Percentiles rank a stretch among this genome's conserved stretches.
These are phyloP conservation scores for Napeogenes inachia DNA, from an alignment of 2,888 invertebrate species.

Conservation along the genomic window DNA sequence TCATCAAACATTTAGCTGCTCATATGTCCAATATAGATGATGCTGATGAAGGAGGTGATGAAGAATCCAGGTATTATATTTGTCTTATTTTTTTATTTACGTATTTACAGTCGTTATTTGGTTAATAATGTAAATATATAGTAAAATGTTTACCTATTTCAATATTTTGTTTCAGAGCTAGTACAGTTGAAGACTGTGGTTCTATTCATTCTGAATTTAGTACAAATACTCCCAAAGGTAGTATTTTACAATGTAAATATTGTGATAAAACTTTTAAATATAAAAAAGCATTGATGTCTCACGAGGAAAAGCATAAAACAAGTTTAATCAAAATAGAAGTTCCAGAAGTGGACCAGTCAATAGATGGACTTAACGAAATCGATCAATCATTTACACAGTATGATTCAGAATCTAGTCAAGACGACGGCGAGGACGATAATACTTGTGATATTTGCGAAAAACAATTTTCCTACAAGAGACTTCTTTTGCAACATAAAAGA, in stretches of 20 bases:
- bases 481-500: slow-evolving; percentile 63
- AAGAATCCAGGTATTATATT: slow-evolving; percentile 49
- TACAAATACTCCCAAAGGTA: slow-evolving; percentile 29
- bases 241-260: slow-evolving; percentile 45
- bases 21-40: slow-evolving; percentile 63
- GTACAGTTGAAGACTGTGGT: slow-evolving; percentile 48
- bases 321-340: slow-evolving; percentile 44
- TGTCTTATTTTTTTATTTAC: not conserved
- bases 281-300: slow-evolving; percentile 53
- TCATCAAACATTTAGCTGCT: slow-evolving; percentile 62
- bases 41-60: slow-evolving; percentile 41
- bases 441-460: slow-evolving; percentile 73
- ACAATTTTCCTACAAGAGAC: slow-evolving; percentile 64
- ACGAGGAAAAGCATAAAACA: slow-evolving; percentile 43
- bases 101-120: no score
- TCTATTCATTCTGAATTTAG: slow-evolving; percentile 49
- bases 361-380: slow-evolving; percentile 42
- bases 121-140: not conserved
- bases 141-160: slow-evolving; percentile 3
- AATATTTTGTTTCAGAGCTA: slow-evolving; percentile 43
- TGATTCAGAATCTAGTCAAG: slow-evolving; percentile 63
- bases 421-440: slow-evolving; percentile 61
- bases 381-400: slow-evolving; percentile 36
- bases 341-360: slow-evolving; percentile 42
- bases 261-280: slow-evolving; percentile 67